phyloP scores from a whole-genome alignment of 1,140 invertebrate genomes.

The Drosophila asahinai region DNA sequence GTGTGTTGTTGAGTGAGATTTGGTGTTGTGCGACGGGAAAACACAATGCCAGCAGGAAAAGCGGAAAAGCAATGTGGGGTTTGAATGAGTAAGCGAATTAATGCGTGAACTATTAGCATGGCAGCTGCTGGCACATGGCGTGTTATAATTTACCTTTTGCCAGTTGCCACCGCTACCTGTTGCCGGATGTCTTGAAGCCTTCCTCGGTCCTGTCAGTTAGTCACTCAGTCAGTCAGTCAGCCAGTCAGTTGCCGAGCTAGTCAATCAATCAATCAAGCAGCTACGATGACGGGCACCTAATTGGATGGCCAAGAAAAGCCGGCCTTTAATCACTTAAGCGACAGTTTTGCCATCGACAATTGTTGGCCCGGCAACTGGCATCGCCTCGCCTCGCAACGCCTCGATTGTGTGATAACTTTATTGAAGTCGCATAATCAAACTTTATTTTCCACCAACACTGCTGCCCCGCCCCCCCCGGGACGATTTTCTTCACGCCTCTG shows the following conservation, averaged over 20 bases:
- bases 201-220: conserved; percentile 1
- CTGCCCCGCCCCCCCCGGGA: background rate
- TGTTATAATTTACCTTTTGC: conserved; percentile 28
- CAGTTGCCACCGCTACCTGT: conserved; percentile 27
- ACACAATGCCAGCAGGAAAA: conserved; percentile 16
- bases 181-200: conserved; percentile 25
- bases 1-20: conserved; percentile 39
- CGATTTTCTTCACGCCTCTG: conserved; percentile 26
- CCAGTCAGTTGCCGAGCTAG: background rate
- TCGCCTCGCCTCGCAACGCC: background rate
- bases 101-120: conserved; percentile 58
- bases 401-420: conserved; percentile 42
- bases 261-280: conserved; percentile 36
- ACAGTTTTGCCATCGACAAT: conserved; percentile 13
- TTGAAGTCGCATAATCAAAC: conserved; percentile 38
- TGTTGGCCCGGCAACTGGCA: background rate
- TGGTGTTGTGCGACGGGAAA: conserved; percentile 30
- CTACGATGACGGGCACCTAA: conserved; percentile 19
- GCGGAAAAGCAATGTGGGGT: background rate
- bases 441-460: conserved; percentile 7
- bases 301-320: conserved; percentile 32
- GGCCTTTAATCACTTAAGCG: conserved; percentile 43
- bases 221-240: background rate
- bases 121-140: conserved; percentile 38
- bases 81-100: conserved; percentile 37